Percentiles rank a stretch among this genome's conserved stretches.
These are phyloP conservation scores for Neodiprion lecontei DNA, from an alignment of 1,140 invertebrate species.

Conservation along the genomic window DNA sequence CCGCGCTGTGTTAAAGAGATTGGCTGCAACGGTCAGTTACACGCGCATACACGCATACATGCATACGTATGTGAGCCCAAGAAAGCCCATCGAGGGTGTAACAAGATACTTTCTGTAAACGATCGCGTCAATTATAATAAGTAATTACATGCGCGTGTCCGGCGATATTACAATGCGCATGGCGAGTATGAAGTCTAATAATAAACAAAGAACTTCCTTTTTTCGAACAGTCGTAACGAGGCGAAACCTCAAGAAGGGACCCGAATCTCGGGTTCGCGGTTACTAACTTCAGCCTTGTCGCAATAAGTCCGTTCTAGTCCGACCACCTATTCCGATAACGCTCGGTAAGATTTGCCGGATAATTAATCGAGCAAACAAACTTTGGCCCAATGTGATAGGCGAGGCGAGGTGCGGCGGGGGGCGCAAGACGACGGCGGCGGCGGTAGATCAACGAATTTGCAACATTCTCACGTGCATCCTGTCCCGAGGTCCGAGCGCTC, in stretches of 20 bases:
- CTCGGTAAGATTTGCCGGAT: not conserved
- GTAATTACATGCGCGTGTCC: no score
- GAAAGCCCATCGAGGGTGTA: no score
- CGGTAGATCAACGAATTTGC: conserved; percentile 38
- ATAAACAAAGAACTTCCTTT: not conserved
- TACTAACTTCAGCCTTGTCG: not conserved
- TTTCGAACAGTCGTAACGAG: not conserved
- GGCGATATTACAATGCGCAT: not conserved
- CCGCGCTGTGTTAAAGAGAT: no score
- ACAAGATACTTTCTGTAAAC: no score
- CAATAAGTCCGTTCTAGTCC: not conserved
- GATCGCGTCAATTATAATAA: no score
- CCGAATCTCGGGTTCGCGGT: not conserved
- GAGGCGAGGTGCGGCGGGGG: no score
- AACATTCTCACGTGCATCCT: conserved; percentile 59
- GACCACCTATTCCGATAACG: not conserved
- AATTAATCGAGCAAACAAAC: not conserved
- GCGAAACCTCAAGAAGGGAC: not conserved
- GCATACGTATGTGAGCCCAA: no score
- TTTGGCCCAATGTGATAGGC: not conserved
- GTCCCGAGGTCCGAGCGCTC: conserved; percentile 33
- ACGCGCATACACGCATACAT: no score
- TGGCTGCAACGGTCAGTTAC: no score
- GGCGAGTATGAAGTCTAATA: not conserved
- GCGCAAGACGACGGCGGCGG: not conserved